phyloP scores from a whole-genome alignment of 2,797 vertebrate species.

The Apogon hyalosoma region DNA sequence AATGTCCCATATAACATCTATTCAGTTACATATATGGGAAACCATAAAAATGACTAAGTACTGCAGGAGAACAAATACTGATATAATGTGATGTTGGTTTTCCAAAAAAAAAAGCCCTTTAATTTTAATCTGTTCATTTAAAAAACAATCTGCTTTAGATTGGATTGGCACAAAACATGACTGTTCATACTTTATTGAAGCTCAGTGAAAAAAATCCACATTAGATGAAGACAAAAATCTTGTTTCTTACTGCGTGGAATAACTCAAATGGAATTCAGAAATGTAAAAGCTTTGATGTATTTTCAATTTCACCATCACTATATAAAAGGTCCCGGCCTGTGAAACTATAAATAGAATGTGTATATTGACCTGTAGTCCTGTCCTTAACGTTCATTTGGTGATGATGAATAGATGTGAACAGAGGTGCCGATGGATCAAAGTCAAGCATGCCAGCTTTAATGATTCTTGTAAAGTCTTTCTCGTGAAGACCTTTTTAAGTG shows the following conservation, averaged over 20 bases:
- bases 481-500: conserved; percentile 1
- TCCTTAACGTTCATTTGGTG: conserved; percentile 16
- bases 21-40: not conserved
- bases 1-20: not conserved
- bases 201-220: too few relatives aligned
- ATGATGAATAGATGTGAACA: conserved; percentile 15
- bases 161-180: too few relatives aligned
- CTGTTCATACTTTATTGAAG: too few relatives aligned
- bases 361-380: not conserved
- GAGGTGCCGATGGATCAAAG: conserved; percentile 25
- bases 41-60: not conserved
- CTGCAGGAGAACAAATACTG: not conserved
- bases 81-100: too few relatives aligned
- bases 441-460: not conserved
- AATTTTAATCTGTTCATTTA: conserved; percentile 3
- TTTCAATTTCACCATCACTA: not conserved
- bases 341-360: not conserved
- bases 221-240: too few relatives aligned
- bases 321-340: not conserved
- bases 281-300: too few relatives aligned
- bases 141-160: not conserved
- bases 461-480: conserved; percentile 14
- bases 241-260: too few relatives aligned
- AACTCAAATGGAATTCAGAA: too few relatives aligned
- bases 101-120: not conserved